A percentile compares a stretch with the other conserved stretches of the same genome.
phyloP scores from a whole-genome alignment of 2,113 vertebrate genomes.

The Cyprinodon variegatus region DNA sequence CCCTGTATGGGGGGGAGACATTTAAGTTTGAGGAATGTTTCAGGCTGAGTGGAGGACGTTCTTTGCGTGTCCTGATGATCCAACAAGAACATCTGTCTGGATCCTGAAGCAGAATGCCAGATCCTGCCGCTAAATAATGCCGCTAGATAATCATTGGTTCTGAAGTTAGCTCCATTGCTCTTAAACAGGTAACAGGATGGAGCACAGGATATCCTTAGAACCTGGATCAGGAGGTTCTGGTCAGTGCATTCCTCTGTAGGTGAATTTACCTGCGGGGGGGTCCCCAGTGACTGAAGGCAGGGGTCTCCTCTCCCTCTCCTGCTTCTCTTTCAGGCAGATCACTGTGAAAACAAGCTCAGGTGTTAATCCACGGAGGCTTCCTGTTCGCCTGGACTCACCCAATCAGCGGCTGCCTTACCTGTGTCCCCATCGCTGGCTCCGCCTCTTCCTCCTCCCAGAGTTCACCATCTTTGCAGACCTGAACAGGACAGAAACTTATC shows the following conservation, averaged over 20 bases:
- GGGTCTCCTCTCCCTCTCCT: slow-evolving; percentile 97
- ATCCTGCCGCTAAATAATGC: not conserved
- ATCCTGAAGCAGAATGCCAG: not conserved
- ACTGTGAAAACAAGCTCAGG: slow-evolving; percentile 69
- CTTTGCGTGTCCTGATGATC: too few relatives aligned
- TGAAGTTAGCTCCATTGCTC: too few relatives aligned
- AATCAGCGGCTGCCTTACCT: slow-evolving; percentile 38
- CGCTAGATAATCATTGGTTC: too few relatives aligned
- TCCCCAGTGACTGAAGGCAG: slow-evolving; percentile 95
- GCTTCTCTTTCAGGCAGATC: slow-evolving; percentile 93
- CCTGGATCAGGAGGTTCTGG: not conserved
- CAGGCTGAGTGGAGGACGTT: too few relatives aligned
- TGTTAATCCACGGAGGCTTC: not conserved
- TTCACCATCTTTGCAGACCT: slow-evolving; percentile 60
- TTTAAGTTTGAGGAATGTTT: too few relatives aligned
- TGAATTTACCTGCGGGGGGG: slow-evolving; percentile 83
- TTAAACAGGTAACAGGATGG: too few relatives aligned
- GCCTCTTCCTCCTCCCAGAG: slow-evolving; percentile 58
- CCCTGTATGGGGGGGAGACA: slow-evolving; percentile 66
- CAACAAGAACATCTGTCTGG: too few relatives aligned
- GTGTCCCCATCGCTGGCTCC: slow-evolving; percentile 63
- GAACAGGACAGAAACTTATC: not conserved
- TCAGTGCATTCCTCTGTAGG: slow-evolving; percentile 15
- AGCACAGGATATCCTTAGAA: not conserved
- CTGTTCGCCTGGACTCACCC: not conserved